phyloP scores from a whole-genome alignment of 2,113 vertebrate genomes.

The Leucoraja erinaceus region DNA sequence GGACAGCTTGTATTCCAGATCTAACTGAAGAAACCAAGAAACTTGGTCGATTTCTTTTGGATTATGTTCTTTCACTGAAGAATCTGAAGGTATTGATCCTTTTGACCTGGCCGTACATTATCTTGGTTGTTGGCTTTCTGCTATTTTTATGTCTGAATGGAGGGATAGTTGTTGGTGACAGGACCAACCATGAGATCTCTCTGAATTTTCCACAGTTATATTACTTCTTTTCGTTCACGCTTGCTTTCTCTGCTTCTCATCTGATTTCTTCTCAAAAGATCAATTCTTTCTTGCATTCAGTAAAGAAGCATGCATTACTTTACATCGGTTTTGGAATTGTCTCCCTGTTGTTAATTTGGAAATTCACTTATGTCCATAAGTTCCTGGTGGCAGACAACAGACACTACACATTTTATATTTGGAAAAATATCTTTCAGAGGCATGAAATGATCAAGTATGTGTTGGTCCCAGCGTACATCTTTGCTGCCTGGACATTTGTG shows the following conservation, averaged over 20 bases:
- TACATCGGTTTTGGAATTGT: slow-evolving; percentile 53
- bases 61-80: slow-evolving; percentile 54
- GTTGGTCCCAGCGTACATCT: slow-evolving; percentile 78
- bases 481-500: slow-evolving; percentile 78
- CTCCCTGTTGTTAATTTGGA: slow-evolving; percentile 76
- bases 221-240: slow-evolving; percentile 81
- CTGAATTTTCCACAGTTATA: slow-evolving; percentile 87
- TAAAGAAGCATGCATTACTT: slow-evolving; percentile 61
- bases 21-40: slow-evolving; percentile 57
- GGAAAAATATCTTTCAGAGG: slow-evolving; percentile 79
- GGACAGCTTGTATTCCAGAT: slow-evolving; percentile 53
- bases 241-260: slow-evolving; percentile 73
- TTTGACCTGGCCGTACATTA: slow-evolving; percentile 73
- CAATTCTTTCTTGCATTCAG: slow-evolving; percentile 63
- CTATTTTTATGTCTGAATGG: slow-evolving; percentile 70
- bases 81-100: slow-evolving; percentile 57
- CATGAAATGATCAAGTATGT: slow-evolving; percentile 71
- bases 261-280: slow-evolving; percentile 63
- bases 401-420: slow-evolving; percentile 89
- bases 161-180: slow-evolving; percentile 86
- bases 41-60: slow-evolving; percentile 59
- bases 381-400: slow-evolving; percentile 94
- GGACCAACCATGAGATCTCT: slow-evolving; percentile 78
- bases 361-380: slow-evolving; percentile 81
- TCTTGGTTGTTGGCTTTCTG: slow-evolving; percentile 60